Conservation (phyloP, 2,888 invertebrate species). For the Lapara coniferarum region DNA sequence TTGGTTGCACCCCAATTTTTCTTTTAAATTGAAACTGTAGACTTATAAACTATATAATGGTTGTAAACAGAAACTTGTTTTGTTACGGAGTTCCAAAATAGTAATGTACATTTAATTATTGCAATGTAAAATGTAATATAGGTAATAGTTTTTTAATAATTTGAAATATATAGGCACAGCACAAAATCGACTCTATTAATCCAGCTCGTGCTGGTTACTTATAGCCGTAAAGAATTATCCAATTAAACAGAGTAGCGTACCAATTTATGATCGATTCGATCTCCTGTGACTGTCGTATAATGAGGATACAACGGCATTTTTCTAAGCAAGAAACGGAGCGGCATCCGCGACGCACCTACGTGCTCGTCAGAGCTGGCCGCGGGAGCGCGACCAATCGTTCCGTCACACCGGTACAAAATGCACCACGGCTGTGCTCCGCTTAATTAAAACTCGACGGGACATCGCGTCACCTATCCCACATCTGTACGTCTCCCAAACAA, state of each 20-base stretch:
- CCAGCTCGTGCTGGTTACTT: constrained; percentile 57
- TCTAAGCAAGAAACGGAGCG: constrained; percentile 70
- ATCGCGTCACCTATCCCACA: constrained; percentile 67
- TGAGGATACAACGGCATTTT: constrained; percentile 74
- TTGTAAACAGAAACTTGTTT: constrained; percentile 56
- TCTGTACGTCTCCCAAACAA: constrained; percentile 60
- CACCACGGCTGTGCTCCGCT: constrained; percentile 70
- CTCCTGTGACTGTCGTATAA: constrained; percentile 70
- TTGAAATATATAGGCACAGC: background rate
- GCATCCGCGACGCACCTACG: constrained; percentile 76
- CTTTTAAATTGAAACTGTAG: constrained; percentile 29
- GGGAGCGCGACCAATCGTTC: constrained; percentile 75
- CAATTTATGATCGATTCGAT: constrained; percentile 69
- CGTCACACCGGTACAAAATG: constrained; percentile 75
- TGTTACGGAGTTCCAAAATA: constrained; percentile 49
- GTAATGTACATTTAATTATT: background rate
- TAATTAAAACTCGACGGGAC: constrained; percentile 80
- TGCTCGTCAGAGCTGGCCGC: constrained; percentile 57
- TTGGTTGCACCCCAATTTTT: constrained; percentile 35
- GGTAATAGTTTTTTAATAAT: background rate
- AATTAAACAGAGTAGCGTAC: constrained; percentile 71
- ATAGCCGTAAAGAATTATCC: constrained; percentile 72
- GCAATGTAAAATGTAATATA: background rate
- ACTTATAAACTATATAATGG: constrained; percentile 18
- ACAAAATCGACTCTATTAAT: background rate